Base-by-base conservation (phyloP, 1,140 invertebrate genomes). In the Drosophila sucinea region DNA sequence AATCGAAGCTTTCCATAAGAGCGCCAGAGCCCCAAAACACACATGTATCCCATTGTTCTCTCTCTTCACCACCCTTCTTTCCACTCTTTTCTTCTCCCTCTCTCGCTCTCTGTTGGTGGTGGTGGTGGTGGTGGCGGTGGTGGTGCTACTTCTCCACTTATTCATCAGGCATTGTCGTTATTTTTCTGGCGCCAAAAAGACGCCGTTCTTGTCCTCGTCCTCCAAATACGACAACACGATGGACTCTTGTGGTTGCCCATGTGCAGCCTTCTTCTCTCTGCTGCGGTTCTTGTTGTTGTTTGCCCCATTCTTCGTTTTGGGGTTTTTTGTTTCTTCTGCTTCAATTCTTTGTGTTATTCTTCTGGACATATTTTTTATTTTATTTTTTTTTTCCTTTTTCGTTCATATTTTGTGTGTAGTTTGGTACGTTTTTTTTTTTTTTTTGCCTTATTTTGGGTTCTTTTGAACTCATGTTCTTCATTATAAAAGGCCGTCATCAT, bases 161-260 rank as follows among this genome's bases (percentile, higher is more conserved):
- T 84, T 84, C 85, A 72, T 84, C 86, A 85, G 81, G 86, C 81
- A 90, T 90, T 90, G 86, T 90, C 77, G 87, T 90, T 90, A 90
- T 87, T 90, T 90, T 90, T 90, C 82, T 90, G 87, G 87, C 87
- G 87, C 87, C 87, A 90, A 87, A 90, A 90, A 87, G 87, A 90
- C 87, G 87, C 84, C 84, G 84, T 85, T 72, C 78, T 63, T 63
- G 69, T 68, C 79, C 54, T 80, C 62, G 81, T 70, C 67, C 67
- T 65, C 35, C 60, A 56, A 72, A 35, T 54, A 64, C 41, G 57
- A 35, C 55, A 11, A n/a, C 47, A 11, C 47, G 55, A 27, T 27
- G 35, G 51, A 73, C 56, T 61, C 33, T 60, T 61, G 66, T n/a
- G 1, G 10, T 57, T 32, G 33, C 30, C 33, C 54, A 38, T 38